These are phyloP conservation scores for Zelleria hepariella DNA, from an alignment of 2,888 invertebrate genomes.

Conservation along the genomic window DNA sequence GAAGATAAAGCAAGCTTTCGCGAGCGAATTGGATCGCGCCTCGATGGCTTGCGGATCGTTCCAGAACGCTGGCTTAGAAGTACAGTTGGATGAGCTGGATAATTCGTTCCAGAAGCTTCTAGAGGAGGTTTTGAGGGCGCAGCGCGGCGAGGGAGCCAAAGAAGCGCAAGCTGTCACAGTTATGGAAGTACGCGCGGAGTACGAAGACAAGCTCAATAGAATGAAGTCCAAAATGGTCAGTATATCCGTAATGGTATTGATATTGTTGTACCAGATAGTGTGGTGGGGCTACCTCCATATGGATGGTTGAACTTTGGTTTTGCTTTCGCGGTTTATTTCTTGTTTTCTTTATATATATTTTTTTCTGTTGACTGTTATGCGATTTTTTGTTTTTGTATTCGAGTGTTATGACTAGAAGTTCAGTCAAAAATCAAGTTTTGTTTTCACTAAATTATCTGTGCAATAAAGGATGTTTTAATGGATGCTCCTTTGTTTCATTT, in stretches of 20 bases:
- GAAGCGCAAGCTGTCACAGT: conserved; percentile 44
- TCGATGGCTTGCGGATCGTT: conserved; percentile 34
- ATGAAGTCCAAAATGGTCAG: conserved; percentile 88
- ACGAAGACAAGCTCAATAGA: conserved; percentile 81
- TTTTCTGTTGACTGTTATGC: conserved; percentile 3
- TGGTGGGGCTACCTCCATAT: conserved; percentile 63
- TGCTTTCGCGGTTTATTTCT: conserved; percentile 22
- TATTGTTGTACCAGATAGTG: conserved; percentile 61
- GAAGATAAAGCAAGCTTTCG: conserved; percentile 53
- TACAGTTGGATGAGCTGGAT: conserved; percentile 53
- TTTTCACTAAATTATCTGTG: conserved; percentile 16
- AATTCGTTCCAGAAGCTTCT: conserved; percentile 52
- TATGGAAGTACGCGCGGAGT: conserved; percentile 74
- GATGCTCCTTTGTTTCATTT: conserved; percentile 58
- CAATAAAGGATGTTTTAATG: conserved; percentile 44
- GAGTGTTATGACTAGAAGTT: conserved; percentile 29
- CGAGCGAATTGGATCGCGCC: conserved; percentile 34
- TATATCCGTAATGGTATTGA: conserved; percentile 58
- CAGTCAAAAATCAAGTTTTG: conserved; percentile 23
- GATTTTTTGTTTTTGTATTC: not conserved
- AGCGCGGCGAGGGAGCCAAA: conserved; percentile 34
- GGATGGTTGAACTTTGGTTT: conserved; percentile 38
- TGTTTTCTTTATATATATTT: conserved; percentile 7
- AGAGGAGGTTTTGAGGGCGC: conserved; percentile 41
- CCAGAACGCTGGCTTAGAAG: conserved; percentile 50